Base-by-base conservation (phyloP, 2,113 vertebrate genomes). In the Sialia sialis region DNA sequence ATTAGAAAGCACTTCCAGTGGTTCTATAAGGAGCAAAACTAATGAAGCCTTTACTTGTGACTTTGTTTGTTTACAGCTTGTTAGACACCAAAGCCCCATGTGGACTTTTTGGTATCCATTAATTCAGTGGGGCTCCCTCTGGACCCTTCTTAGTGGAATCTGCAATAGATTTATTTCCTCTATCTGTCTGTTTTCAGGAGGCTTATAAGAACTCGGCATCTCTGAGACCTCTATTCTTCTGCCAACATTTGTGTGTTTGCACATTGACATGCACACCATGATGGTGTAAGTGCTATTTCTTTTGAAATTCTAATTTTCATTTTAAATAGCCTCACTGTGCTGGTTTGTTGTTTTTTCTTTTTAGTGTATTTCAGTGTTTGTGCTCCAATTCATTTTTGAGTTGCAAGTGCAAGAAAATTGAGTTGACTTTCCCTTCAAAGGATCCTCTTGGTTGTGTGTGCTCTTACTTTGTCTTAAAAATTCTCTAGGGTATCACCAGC, bases 1-100 rank as follows among this genome's bases (percentile, higher is more conserved):
- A 49, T 92, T 92, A 54, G 81, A 88, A 84, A 69, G 63, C 68
- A 70, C 32, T 66, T 92, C 67, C 84, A 73, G 51, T 73, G 69
- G 38, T 73, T 88, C 46, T 88, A 3, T 73, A 62, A 85, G 67
- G 59, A 95, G 79, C 51, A 83, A 78, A 96, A 54, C 72, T 85
- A 95, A 80, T 74, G 90, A 93, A 96, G 63, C 59, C 63, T 94
- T 88, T 90, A 38, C 70, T 88, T 93, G 87, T 84, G 91, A 94
- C 84, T 94, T 70, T 1, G 2, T 90, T 79, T 92, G 23, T 95
- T 94, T 86, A 83, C 59, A 88, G 82, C 59, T 95, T 14, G 0
- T 95, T 95, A 92, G 92, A 48, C 63, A 81, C 85, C 59, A 66
- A 72, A 94, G 52, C 39, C 82, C 55, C 82, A 23, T 69, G 72